Base-by-base conservation (phyloP, 2,888 invertebrate species). In the Busseola fusca region DNA sequence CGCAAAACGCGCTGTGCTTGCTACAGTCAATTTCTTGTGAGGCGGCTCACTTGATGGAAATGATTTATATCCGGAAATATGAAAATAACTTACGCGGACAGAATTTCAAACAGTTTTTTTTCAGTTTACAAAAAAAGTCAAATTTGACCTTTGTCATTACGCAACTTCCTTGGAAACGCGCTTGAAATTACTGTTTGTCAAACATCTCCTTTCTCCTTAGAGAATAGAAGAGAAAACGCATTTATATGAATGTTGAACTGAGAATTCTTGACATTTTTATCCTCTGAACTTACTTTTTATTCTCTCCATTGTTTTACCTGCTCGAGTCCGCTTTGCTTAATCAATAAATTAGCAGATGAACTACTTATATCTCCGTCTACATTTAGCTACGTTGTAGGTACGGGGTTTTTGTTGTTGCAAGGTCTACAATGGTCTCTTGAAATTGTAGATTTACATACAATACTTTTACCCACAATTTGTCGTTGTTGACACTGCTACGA, bases 271-370 rank as follows among this genome's bases (percentile, higher is more conserved):
- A 14, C 59, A 60, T 76, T 80, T 80, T 79, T 72, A 72, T 69
- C 54, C 40, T 58, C 14, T 25, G 63, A 72, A 64, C 71, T 66
- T 42, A 64, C 72, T 80, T 76, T 64, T 76, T 80, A 69, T 79
- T 72, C 66, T 69, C 52, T 40, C n/a, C 72, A 71, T 59, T 69
- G 65, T 72, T 76, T 62, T 76, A 62, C 64, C 65, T 66, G 71
- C 56, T n/a, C 7, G 27, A 62, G 64, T 52, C 37, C 37, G 64
- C 66, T 79, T 71, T 76, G 40, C 60, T 76, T 69, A 60, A 60
- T 69, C 71, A 72, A 80, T 72, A 68, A 76, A 79, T 77, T 79
- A 72, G 48, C 42, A 50, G 30, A 50, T 59, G 72, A 62, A 80
- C 69, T 62, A 68, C 66, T 69, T 74, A 68, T 58, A 79, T 54